phyloP scores from a whole-genome alignment of 2,888 invertebrate genomes.

The Melanophora roralis region DNA sequence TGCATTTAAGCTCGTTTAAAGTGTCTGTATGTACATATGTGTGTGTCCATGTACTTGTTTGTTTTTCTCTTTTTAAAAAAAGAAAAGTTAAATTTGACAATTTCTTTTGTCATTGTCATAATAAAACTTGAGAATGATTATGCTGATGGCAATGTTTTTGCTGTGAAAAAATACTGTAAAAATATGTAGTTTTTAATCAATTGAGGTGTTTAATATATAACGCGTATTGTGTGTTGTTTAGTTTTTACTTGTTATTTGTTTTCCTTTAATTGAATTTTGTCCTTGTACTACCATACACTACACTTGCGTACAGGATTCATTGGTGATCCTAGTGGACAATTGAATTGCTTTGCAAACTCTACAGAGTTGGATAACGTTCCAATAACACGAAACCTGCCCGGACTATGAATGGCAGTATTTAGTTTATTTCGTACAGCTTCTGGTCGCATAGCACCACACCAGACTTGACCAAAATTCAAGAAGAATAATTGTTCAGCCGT shows the following conservation, averaged over 20 bases:
- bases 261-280: background rate
- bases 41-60: background rate
- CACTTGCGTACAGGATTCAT: constrained; percentile 90
- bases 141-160: background rate
- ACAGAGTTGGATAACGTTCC: constrained; percentile 87
- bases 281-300: constrained; percentile 82
- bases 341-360: constrained; percentile 86
- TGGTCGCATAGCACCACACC: constrained; percentile 89
- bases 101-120: background rate
- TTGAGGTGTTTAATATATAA: background rate
- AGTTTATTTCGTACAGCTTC: constrained; percentile 88
- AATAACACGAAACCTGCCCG: constrained; percentile 88
- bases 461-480: constrained; percentile 92
- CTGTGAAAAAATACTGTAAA: constrained; percentile 30
- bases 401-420: constrained; percentile 90
- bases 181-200: constrained; percentile 20
- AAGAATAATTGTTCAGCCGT: constrained; percentile 91
- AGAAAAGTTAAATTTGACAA: constrained; percentile 1
- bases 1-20: background rate
- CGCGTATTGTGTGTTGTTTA: background rate
- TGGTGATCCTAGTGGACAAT: constrained; percentile 83
- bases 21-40: background rate
- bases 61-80: too few species aligned
- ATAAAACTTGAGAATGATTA: background rate
- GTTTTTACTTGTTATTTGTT: background rate